Percentiles rank a stretch among this genome's conserved stretches.
These are phyloP conservation scores for Dioctria linearis DNA, from an alignment of 2,888 invertebrate genomes.

Conservation along the genomic window DNA sequence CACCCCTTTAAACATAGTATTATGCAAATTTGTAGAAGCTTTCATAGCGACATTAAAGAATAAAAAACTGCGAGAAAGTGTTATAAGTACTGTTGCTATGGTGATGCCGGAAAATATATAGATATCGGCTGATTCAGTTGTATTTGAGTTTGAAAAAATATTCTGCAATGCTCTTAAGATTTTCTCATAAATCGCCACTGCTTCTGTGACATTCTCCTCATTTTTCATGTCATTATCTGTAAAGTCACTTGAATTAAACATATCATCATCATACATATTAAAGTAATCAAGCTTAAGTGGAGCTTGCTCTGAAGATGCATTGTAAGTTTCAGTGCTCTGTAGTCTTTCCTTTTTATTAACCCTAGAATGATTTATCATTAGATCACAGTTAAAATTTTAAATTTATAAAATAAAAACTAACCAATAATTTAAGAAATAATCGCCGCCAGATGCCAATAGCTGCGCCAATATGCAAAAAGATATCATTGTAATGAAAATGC, in stretches of 20 bases:
- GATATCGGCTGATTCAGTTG: constrained; percentile 65
- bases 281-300: constrained; percentile 19
- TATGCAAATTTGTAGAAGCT: constrained; percentile 85
- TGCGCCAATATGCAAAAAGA: constrained; percentile 79
- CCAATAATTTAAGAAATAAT: constrained; percentile 87
- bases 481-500: constrained; percentile 75
- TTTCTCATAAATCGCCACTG: constrained; percentile 11
- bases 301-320: neutral
- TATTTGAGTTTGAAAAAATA: constrained; percentile 56
- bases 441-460: constrained; percentile 80
- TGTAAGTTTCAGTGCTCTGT: neutral
- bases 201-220: constrained; percentile 2
- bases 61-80: constrained; percentile 69
- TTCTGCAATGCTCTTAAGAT: neutral
- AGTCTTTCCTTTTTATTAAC: constrained; percentile 74
- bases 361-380: constrained; percentile 69
- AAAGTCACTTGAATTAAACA: neutral
- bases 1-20: constrained; percentile 87
- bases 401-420: constrained; percentile 63
- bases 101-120: constrained; percentile 73
- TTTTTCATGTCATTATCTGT: neutral
- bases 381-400: constrained; percentile 61
- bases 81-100: constrained; percentile 68
- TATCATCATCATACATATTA: constrained; percentile 5
- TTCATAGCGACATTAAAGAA: constrained; percentile 78